Evolutionary conservation across 2,797 vertebrate genomes (phyloP).

Genomic region (Allobates femoralis): DNA sequence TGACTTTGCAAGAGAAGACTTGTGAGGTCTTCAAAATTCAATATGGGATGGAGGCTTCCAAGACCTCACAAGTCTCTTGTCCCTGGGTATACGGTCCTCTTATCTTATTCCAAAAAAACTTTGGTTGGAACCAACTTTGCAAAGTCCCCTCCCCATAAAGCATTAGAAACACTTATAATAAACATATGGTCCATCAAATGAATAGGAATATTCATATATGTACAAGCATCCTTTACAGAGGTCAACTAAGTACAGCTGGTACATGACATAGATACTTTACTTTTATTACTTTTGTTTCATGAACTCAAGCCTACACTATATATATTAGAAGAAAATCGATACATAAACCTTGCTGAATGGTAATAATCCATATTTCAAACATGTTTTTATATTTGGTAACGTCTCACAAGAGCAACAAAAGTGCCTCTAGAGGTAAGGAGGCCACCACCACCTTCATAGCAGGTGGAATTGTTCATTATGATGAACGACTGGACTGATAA

Average conservation of each 20-base stretch:
- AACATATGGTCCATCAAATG: not conserved
- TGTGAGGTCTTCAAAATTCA: slow-evolving; percentile 56
- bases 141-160: not conserved
- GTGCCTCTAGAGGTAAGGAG: too few species aligned
- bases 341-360: not conserved
- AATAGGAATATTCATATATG: not conserved
- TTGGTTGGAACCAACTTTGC: not conserved
- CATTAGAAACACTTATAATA: not conserved
- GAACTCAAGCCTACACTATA: not conserved
- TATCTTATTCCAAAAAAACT: slow-evolving; percentile 37
- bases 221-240: not conserved
- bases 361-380: not conserved
- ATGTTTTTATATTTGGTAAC: not conserved
- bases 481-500: too few species aligned
- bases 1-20: slow-evolving; percentile 26
- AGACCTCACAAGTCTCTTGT: slow-evolving; percentile 50
- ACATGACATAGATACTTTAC: not conserved
- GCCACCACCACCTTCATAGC: too few species aligned
- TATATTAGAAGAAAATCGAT: not conserved
- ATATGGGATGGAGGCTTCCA: slow-evolving; percentile 18
- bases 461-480: too few species aligned
- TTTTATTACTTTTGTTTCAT: not conserved
- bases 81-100: slow-evolving; percentile 6
- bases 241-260: not conserved
- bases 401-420: not conserved